Conservation (phyloP, 2,797 vertebrate species). For the Chelonia mydas region DNA sequence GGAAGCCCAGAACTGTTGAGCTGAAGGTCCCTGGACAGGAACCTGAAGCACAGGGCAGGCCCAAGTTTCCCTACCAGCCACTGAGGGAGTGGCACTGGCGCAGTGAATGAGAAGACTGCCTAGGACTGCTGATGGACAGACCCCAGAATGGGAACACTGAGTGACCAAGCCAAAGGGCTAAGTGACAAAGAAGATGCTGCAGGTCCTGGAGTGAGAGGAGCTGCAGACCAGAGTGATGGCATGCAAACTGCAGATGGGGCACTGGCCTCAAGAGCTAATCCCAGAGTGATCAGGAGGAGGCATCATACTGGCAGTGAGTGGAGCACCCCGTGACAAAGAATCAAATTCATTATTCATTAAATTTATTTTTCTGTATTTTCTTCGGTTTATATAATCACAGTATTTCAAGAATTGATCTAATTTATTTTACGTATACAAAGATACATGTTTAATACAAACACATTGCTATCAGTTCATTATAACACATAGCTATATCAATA, state of each 20-base stretch:
- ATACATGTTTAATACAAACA: not conserved
- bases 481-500: not conserved
- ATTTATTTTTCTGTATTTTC: not conserved
- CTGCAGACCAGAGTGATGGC: no score
- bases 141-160: no score
- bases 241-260: no score
- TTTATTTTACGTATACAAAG: not conserved
- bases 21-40: no score
- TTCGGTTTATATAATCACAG: not conserved
- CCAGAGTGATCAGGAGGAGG: no score
- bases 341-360: not conserved
- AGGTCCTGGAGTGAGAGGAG: not conserved
- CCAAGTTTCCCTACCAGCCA: not conserved
- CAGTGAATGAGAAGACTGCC: not conserved
- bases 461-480: rapidly evolving
- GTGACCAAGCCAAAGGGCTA: no score
- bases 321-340: not conserved
- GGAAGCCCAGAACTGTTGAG: not conserved
- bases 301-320: no score
- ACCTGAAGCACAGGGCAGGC: no score
- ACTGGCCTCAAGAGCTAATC: no score
- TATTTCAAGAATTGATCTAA: not conserved
- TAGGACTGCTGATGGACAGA: no score
- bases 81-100: not conserved
- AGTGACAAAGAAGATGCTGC: not conserved